Percentiles rank a stretch among this genome's conserved stretches.
These are phyloP conservation scores for Aphis gossypii DNA, from an alignment of 1,140 invertebrate genomes.

Conservation along the genomic window DNA sequence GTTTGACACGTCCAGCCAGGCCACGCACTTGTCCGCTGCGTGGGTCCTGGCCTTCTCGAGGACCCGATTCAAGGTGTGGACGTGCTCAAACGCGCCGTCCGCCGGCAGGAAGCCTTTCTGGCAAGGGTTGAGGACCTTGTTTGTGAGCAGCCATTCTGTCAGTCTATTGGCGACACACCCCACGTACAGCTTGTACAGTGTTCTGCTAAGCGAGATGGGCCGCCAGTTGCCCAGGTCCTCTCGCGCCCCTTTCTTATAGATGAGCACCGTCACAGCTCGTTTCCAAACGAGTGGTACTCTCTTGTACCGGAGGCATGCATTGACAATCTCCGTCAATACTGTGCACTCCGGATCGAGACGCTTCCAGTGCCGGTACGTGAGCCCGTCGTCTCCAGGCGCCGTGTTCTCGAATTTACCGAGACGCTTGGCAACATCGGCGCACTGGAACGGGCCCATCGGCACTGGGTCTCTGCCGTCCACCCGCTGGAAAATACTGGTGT, in stretches of 20 bases:
- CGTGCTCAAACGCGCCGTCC: conserved; percentile 25
- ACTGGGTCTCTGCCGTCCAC: neutral
- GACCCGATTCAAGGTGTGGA: too few relatives aligned
- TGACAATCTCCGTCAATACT: conserved; percentile 59
- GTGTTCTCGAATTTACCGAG: conserved; percentile 60
- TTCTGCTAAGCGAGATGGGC: conserved; percentile 63
- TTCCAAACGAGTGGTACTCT: conserved; percentile 60
- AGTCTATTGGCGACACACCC: conserved; percentile 59
- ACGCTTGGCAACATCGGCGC: conserved; percentile 33
- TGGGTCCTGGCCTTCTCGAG: neutral
- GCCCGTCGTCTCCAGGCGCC: conserved; percentile 60
- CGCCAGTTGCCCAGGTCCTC: conserved; percentile 63
- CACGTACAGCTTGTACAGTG: conserved; percentile 64
- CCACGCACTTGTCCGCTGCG: neutral
- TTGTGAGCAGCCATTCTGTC: conserved; percentile 14
- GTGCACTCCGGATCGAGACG: conserved; percentile 39
- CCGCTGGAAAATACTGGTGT: too few relatives aligned
- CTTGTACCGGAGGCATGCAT: conserved; percentile 53
- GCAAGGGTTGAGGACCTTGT: neutral
- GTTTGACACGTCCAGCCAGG: too few relatives aligned
- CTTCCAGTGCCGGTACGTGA: conserved; percentile 59
- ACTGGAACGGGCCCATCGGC: neutral
- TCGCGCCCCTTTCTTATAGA: conserved; percentile 62
- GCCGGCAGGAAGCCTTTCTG: conserved; percentile 60
- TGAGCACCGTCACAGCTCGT: conserved; percentile 61